phyloP scores from a whole-genome alignment of 2,113 vertebrate species.

The Crocuta crocuta region DNA sequence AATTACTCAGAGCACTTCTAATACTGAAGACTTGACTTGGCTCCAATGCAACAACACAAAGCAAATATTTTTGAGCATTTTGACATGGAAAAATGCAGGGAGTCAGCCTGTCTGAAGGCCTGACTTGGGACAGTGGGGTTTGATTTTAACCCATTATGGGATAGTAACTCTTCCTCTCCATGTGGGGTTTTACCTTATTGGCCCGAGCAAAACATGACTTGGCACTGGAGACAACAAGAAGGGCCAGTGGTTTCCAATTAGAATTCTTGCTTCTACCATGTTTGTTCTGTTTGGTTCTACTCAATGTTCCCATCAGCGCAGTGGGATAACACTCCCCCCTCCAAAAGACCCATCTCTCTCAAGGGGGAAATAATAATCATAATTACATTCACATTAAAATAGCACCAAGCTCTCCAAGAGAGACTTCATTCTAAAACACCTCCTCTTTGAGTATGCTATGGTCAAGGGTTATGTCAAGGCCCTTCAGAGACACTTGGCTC shows the following conservation, averaged over 20 bases:
- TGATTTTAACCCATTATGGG: background rate
- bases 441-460: background rate
- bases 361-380: background rate
- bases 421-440: background rate
- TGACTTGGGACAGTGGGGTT: background rate
- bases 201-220: background rate
- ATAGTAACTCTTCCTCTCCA: background rate
- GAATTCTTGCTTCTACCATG: background rate
- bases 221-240: background rate
- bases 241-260: background rate
- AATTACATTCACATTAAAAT: background rate
- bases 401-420: background rate
- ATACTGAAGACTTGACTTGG: background rate
- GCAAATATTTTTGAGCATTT: background rate
- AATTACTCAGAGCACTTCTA: background rate
- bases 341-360: background rate
- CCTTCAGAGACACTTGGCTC: background rate
- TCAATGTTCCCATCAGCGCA: background rate
- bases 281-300: background rate
- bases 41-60: background rate
- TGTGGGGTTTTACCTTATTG: background rate
- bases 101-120: slow-evolving; percentile 13
- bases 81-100: background rate
- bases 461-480: background rate
- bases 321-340: background rate